Conservation (phyloP, 2,888 invertebrate genomes). For the Conistra vaccinii region DNA sequence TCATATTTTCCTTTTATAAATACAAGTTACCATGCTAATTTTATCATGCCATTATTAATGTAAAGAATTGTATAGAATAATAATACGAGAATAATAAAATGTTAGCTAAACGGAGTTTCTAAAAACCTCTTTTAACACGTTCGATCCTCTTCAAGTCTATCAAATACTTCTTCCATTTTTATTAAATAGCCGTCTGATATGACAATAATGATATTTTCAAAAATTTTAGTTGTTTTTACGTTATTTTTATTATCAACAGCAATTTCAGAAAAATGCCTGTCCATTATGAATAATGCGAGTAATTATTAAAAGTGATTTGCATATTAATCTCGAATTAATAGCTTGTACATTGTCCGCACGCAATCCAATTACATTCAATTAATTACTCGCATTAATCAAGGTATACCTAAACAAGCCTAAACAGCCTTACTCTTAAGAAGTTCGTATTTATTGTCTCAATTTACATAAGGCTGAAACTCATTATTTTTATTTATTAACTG, state of each 20-base stretch:
- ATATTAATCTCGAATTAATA: not conserved
- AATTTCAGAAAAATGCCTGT: slow-evolving; percentile 33
- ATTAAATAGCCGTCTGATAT: slow-evolving; percentile 77
- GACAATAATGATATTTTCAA: slow-evolving; percentile 79
- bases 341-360: not conserved
- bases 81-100: slow-evolving; percentile 63
- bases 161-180: slow-evolving; percentile 47
- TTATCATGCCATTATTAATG: slow-evolving; percentile 57
- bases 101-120: slow-evolving; percentile 57
- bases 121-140: slow-evolving; percentile 46
- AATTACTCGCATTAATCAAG: slow-evolving; percentile 29
- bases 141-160: slow-evolving; percentile 56
- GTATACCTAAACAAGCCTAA: slow-evolving; percentile 27
- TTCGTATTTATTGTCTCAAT: slow-evolving; percentile 81
- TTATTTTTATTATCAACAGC: slow-evolving; percentile 44
- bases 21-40: slow-evolving; percentile 51
- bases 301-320: slow-evolving; percentile 1
- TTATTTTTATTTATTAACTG: slow-evolving; percentile 61
- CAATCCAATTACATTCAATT: slow-evolving; percentile 3
- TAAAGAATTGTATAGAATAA: slow-evolving; percentile 65
- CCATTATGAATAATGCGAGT: slow-evolving; percentile 21
- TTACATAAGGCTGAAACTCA: slow-evolving; percentile 80
- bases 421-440: slow-evolving; percentile 60
- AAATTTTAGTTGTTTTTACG: slow-evolving; percentile 40
- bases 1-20: slow-evolving; percentile 58